phyloP scores from a whole-genome alignment of 2,888 invertebrate species.

The Selenia dentaria region DNA sequence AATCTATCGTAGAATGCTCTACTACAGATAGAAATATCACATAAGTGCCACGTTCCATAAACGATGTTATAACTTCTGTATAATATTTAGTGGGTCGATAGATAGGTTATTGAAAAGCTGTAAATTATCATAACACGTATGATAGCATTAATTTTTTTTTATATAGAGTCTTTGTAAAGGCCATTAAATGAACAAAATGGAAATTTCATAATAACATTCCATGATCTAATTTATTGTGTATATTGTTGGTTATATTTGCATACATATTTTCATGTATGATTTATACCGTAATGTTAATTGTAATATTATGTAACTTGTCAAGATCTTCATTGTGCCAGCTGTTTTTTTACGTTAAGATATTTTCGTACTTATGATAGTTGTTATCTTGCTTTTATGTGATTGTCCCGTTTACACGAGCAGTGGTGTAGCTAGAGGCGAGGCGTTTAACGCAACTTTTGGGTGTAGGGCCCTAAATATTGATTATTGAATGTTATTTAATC shows the following conservation, averaged over 20 bases:
- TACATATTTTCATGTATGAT: conserved; percentile 82
- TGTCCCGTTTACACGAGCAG: conserved; percentile 28
- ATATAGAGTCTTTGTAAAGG: conserved; percentile 52
- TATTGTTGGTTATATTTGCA: conserved; percentile 69
- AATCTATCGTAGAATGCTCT: no score
- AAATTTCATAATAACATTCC: conserved; percentile 79
- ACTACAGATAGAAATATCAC: no score
- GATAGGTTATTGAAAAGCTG: conserved; percentile 3
- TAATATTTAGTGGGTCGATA: no score
- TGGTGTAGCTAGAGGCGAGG: conserved; percentile 3
- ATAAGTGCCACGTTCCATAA: no score
- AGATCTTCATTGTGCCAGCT: conserved; percentile 84
- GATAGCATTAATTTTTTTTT: conserved; percentile 71
- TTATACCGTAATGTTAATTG: conserved; percentile 65
- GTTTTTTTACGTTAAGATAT: conserved; percentile 66
- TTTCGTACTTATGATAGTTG: conserved; percentile 80
- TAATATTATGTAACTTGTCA: conserved; percentile 74
- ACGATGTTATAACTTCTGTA: no score
- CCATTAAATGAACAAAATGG: conserved; percentile 54
- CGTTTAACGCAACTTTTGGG: neutral
- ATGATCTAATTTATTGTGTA: conserved; percentile 84
- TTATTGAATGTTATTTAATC: conserved; percentile 8
- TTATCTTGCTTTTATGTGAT: conserved; percentile 76
- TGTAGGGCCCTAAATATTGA: conserved; percentile 11
- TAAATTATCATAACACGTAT: conserved; percentile 30